Evolutionary conservation across 2,888 invertebrate genomes (phyloP).

Genomic region (Aphelenchoides bicaudatus): DNA sequence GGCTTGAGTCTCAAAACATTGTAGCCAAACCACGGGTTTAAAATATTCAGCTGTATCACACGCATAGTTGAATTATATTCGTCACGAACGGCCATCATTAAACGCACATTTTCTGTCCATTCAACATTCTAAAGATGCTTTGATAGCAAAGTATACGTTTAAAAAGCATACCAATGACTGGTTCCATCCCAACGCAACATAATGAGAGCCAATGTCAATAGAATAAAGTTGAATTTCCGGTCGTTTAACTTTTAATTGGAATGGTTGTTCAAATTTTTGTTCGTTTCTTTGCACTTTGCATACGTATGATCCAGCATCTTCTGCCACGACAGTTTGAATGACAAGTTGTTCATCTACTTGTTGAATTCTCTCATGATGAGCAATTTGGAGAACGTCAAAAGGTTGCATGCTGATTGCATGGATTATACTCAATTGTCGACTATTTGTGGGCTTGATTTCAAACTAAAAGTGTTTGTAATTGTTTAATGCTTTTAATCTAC

Average conservation of each 20-base stretch:
- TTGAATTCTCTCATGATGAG: constrained; percentile 18
- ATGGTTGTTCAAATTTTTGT: not conserved
- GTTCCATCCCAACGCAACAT: constrained; percentile 42
- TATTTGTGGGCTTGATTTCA: not conserved
- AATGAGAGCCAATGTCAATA: constrained; percentile 41
- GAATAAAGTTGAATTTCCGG: constrained; percentile 23
- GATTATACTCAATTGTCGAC: not conserved
- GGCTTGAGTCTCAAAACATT: constrained; percentile 44
- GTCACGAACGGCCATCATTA: constrained; percentile 32
- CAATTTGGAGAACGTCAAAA: constrained; percentile 13
- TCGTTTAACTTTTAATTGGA: constrained; percentile 24
- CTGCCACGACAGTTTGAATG: constrained; percentile 26
- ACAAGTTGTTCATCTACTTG: constrained; percentile 31
- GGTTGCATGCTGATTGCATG: constrained; percentile 20
- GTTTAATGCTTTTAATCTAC: not conserved
- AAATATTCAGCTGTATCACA: constrained; percentile 37
- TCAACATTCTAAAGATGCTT: too few relatives aligned
- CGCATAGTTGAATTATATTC: constrained; percentile 19
- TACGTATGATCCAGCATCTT: constrained; percentile 39
- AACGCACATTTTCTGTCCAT: constrained; percentile 31
- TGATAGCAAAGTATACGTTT: too few relatives aligned
- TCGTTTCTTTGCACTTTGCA: constrained; percentile 23
- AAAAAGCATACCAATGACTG: too few relatives aligned
- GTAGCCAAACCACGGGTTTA: constrained; percentile 45
- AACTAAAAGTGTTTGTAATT: not conserved